Base-by-base conservation (phyloP, 1,140 invertebrate species). In the Macrosteles quadrilineatus region DNA sequence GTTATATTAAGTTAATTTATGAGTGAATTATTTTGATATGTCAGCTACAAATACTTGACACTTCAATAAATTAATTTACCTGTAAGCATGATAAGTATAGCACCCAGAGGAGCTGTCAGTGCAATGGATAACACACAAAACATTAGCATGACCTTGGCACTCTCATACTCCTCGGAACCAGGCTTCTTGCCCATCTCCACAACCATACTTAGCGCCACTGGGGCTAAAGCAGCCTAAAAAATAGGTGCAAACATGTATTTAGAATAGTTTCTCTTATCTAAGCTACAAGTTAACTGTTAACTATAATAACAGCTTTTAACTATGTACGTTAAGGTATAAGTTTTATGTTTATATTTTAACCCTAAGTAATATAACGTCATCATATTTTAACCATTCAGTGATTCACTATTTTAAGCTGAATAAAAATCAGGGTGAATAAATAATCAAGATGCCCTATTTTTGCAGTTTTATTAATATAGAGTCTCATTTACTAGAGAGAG, bases 91-190 rank as follows among this genome's bases (percentile, higher is more conserved):
- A 97, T 96, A n/a, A 95, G 80, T 50, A 95, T 90, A 21, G 95
- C 94, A 0, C 95, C 95, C 1, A 94, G 81, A 0, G 96, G 96
- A 0, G 96, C 96, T 0, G 95, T 97, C 50, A 97, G 80, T 0
- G 98, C 82, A 65, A 98, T 98, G n/a, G 92, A 93, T 69, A 98
- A 81, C 4, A 97, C 90, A 77, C 90, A 91, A 12, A 91, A 80
- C 32, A 88, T 91, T 50, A 92, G 80, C 2, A 92, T 83, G 6
- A 80, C 87, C 68, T 88, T 82, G 0, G 86, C 88, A 74, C 85
- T 86, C 0, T 76, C 72, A 27, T 80, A 73, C 32, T 87, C 82
- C 0, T 80, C 76, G 0, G 77, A 63, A 67, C 83, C 72, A 0
- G 67, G 63, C 11, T 78, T 77, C 1, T 73, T 79, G 2, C 78